Evolutionary conservation across 2,888 invertebrate genomes (phyloP), one percentile per base, ranked within the genome.

Genomic region (Neria commutata): DNA sequence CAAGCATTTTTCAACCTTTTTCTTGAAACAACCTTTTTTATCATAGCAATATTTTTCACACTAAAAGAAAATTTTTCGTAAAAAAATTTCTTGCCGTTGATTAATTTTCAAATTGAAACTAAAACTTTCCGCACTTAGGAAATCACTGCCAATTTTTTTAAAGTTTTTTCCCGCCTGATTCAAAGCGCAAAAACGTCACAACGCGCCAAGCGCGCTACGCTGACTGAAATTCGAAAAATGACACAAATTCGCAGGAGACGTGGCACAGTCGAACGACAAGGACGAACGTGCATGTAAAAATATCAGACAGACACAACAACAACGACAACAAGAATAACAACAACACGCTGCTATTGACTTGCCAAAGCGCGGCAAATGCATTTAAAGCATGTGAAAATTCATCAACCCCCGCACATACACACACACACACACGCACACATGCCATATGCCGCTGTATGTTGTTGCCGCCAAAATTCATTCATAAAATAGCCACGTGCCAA

Each of bases 181-280:
- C 10, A 40, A 40, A n/a, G 34, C 17, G n/a, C 0, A 56, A 45
- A 62, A 60, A 68, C 71, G 71, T 75, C 74, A 67, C 70, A 68
- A 70, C 72, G 73, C 76, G 77, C 75, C 78, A 73, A 78, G 76
- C 75, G 77, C 75, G 75, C 72, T 72, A 68, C 71, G 73, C 75
- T 69, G 67, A 77, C 77, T 77, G 71, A 77, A 70, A 66, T 61
- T 61, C 62, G 23, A 59, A 67, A 63, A 66, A 71, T 65, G 59
- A 54, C 61, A 63, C 65, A n/a, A n/a, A n/a, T n/a, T n/a, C n/a
- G n/a, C n/a, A n/a, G n/a, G n/a, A n/a, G n/a, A n/a, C n/a, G n/a
- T n/a, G n/a, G n/a, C n/a, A n/a, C 69, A 68, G 63, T 64, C 72
- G 70, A 72, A 74, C 67, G 67, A n/a, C n/a, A n/a, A n/a, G n/a